A percentile compares a stretch with the other conserved stretches of the same genome.
These are phyloP conservation scores for Drosophila demipolita DNA, from an alignment of 2,888 invertebrate species.

Conservation along the genomic window DNA sequence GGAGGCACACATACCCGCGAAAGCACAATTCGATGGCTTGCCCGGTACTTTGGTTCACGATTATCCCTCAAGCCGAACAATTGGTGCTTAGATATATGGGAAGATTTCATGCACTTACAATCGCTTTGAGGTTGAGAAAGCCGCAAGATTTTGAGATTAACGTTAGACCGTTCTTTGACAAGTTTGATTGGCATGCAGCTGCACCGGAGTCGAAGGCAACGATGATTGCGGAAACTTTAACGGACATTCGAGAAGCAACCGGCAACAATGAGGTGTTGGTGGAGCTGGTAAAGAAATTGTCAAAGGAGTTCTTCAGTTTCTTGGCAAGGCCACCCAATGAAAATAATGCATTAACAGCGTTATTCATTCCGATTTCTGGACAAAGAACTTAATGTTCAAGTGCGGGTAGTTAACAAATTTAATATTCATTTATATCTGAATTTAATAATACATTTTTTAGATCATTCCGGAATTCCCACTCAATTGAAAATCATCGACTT, in stretches of 20 bases:
- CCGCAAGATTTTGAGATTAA: conserved; percentile 42
- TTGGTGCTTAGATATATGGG: conserved; percentile 55
- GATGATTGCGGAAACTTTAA: conserved; percentile 61
- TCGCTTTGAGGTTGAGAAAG: conserved; percentile 47
- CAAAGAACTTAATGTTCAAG: conserved; percentile 67
- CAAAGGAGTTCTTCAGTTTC: conserved; percentile 54
- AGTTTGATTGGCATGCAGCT: conserved; percentile 66
- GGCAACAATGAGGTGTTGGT: conserved; percentile 37
- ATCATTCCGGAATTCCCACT: conserved; percentile 25
- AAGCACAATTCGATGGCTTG: conserved; percentile 53
- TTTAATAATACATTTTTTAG: conserved; percentile 25
- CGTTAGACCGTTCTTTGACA: conserved; percentile 53
- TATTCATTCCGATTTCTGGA: conserved; percentile 65
- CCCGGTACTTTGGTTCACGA: conserved; percentile 60
- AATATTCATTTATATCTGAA: background rate
- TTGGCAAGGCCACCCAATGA: conserved; percentile 42
- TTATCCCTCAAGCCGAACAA: conserved; percentile 28
- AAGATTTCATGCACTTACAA: conserved; percentile 59
- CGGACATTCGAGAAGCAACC: conserved; percentile 53
- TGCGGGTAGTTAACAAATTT: conserved; percentile 47
- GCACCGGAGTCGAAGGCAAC: conserved; percentile 61
- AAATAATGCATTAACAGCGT: conserved; percentile 53
- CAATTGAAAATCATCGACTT: conserved; percentile 65
- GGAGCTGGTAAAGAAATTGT: conserved; percentile 32
- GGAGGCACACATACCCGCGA: conserved; percentile 36